phyloP scores from a whole-genome alignment of 2,888 invertebrate species.

The Brenthis ino region DNA sequence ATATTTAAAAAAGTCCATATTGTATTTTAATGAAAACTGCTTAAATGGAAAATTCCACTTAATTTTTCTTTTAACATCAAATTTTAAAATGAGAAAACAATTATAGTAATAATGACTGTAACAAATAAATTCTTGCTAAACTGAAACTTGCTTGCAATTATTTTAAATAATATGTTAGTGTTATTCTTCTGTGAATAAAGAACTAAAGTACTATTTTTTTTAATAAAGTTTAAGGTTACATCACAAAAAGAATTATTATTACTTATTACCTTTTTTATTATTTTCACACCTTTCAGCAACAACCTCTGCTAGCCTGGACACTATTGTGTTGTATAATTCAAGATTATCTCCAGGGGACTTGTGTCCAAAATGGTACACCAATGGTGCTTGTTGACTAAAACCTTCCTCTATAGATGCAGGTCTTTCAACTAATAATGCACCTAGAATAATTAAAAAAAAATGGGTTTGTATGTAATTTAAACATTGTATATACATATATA shows the following conservation, averaged over 20 bases:
- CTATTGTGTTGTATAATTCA: slow-evolving; percentile 91
- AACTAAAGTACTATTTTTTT: no score
- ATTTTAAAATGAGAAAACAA: no score
- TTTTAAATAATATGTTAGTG: no score
- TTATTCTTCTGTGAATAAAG: no score
- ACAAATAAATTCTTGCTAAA: no score
- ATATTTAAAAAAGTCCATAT: background rate
- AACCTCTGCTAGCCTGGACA: slow-evolving; percentile 92
- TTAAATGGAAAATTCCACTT: no score
- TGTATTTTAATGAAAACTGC: background rate
- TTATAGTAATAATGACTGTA: no score
- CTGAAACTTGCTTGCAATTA: no score
- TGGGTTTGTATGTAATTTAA: slow-evolving; percentile 1
- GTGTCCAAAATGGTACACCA: slow-evolving; percentile 97
- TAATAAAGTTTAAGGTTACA: no score
- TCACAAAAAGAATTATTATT: no score
- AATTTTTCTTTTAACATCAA: no score
- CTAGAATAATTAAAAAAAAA: slow-evolving; percentile 52
- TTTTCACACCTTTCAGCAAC: slow-evolving; percentile 91
- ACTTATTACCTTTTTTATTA: slow-evolving; percentile 89
- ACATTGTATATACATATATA: background rate
- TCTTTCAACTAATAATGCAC: slow-evolving; percentile 94
- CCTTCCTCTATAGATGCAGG: slow-evolving; percentile 97
- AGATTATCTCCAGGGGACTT: slow-evolving; percentile 88
- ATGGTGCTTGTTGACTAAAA: slow-evolving; percentile 95